A percentile compares a stretch with the other conserved stretches of the same genome.
Conservation (phyloP, 2,797 vertebrate genomes). For the Yasuhikotakia modesta region DNA sequence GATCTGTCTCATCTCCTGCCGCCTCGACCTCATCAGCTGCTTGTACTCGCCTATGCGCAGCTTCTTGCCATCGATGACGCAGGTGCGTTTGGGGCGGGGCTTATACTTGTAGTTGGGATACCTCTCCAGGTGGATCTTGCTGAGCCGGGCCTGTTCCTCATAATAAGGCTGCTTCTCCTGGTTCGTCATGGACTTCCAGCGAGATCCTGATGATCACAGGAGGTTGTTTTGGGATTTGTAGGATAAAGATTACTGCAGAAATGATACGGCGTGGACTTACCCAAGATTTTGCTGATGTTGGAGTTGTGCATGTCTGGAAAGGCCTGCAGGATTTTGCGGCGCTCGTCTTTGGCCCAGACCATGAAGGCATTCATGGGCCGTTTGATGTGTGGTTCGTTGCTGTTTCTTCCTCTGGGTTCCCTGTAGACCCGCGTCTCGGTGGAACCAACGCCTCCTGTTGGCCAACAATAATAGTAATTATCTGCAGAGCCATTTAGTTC, state of each 20-base stretch:
- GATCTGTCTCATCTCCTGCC: slow-evolving; percentile 99
- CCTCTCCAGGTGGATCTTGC: slow-evolving; percentile 98
- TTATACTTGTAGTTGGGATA: slow-evolving; percentile 99
- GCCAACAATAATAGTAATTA: slow-evolving; percentile 96
- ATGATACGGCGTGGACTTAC: slow-evolving; percentile 74
- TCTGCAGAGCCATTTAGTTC: slow-evolving; percentile 90
- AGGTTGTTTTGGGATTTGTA: slow-evolving; percentile 30
- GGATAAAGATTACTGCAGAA: not conserved
- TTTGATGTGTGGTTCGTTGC: slow-evolving; percentile 97
- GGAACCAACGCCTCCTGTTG: slow-evolving; percentile 97
- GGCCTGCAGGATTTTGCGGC: slow-evolving; percentile 98
- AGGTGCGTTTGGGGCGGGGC: slow-evolving; percentile 97
- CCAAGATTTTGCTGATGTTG: slow-evolving; percentile 99
- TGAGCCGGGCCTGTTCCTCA: slow-evolving; percentile 97
- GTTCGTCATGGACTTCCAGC: slow-evolving; percentile 99
- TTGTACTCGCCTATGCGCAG: slow-evolving; percentile 98
- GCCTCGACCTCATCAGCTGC: slow-evolving; percentile 97
- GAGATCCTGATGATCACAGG: slow-evolving; percentile 80
- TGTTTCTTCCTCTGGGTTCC: slow-evolving; percentile 93
- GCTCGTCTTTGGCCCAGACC: slow-evolving; percentile 99
- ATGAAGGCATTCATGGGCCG: slow-evolving; percentile 99
- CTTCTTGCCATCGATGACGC: slow-evolving; percentile 98
- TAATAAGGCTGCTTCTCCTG: slow-evolving; percentile 99
- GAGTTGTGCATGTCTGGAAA: slow-evolving; percentile 99
- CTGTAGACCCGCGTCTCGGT: slow-evolving; percentile 96